Base-by-base conservation (phyloP, 2,888 invertebrate species). In the Perizoma flavofasciatum region DNA sequence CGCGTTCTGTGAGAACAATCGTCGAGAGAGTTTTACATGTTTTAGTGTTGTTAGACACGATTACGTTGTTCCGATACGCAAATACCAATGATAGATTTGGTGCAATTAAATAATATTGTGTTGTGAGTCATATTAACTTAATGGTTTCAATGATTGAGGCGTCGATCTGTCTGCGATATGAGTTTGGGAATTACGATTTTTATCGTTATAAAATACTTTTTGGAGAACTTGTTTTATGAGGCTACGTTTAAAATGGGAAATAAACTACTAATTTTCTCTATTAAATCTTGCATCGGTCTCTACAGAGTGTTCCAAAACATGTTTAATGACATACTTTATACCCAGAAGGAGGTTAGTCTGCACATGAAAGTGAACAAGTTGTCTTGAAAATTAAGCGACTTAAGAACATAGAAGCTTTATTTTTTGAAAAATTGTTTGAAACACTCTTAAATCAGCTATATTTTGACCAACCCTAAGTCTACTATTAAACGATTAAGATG, bases 1-100 rank as follows among this genome's bases (percentile, higher is more conserved):
- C 90, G 89, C 82, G 74, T 63, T 49, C 54, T 89, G 89, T 89
- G 89, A 87, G 88, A 89, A 89, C 82, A 82, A 79, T 80, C 77
- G 78, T 57, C 61, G 63, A 65, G 75, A 78, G 77, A 79, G 76
- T 76, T 83, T 80, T 81, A 79, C 81, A 80, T 77, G 77, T 78
- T 79, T 79, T 74, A 74, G 78, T 79, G 75, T 78, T 73, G 78
- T 79, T 82, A 76, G 77, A 74, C 73, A 72, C 75, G 77, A 81
- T 79, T 77, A 75, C 76, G 71, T 75, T 79, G 75, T 78, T 79
- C 78, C 83, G 86, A 83, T 85, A 86, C 85, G 87, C 85, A 82
- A 86, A 81, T 79, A 76, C 64, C 63, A 57, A 68, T 74, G 72
- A 77, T 71, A 73, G 71, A 72, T 74, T 73, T 71, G 77, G 69